Conservation (phyloP, 2,797 vertebrate genomes). For the Streptopelia turtur region DNA sequence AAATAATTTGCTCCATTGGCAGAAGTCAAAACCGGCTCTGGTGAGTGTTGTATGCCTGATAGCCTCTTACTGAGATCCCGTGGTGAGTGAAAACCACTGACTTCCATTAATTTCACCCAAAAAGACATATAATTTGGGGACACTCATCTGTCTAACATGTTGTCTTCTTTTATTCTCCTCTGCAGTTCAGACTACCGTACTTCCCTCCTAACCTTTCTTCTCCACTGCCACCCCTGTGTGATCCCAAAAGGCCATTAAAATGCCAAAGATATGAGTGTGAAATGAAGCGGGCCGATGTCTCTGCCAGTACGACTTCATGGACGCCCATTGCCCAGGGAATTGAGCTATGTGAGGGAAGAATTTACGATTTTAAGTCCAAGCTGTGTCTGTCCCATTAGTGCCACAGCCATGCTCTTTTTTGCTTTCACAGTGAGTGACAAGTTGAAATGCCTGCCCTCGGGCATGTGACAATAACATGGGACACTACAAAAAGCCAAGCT, state of each 20-base stretch:
- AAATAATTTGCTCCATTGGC: not conserved
- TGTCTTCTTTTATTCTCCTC: not conserved
- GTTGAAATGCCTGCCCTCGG: not conserved
- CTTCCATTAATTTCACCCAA: not conserved
- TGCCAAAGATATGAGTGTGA: not conserved
- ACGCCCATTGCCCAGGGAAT: rapidly evolving
- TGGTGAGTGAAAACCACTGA: not conserved
- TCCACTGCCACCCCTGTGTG: not conserved
- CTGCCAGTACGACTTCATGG: not conserved
- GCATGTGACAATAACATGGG: not conserved
- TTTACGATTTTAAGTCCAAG: not conserved
- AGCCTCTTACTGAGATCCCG: not conserved
- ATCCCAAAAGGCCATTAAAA: not conserved
- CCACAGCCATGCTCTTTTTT: not conserved
- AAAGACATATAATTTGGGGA: not conserved
- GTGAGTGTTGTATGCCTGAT: not conserved
- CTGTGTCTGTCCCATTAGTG: not conserved
- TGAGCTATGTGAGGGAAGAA: not conserved
- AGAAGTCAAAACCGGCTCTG: not conserved
- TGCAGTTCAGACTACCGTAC: not conserved
- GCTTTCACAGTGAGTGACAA: not conserved
- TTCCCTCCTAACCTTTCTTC: not conserved
- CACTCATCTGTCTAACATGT: not conserved
- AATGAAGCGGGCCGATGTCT: not conserved
- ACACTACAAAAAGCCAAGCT: not conserved